A percentile compares a stretch with the other conserved stretches of the same genome.
These are phyloP conservation scores for Sardina pilchardus DNA, from an alignment of 2,113 vertebrate species.

Conservation along the genomic window DNA sequence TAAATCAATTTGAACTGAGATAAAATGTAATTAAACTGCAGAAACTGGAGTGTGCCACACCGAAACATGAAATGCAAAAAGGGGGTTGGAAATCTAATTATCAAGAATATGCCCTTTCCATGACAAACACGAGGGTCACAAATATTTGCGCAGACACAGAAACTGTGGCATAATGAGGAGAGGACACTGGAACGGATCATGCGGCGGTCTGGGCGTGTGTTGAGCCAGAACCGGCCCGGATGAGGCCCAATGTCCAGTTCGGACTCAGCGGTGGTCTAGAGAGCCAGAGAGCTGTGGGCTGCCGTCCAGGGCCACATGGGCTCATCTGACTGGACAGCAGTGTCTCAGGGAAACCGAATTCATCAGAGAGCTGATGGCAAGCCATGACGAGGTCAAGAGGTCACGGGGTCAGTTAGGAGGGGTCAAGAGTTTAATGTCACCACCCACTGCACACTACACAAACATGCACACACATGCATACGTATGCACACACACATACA, in stretches of 20 bases:
- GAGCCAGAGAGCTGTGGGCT: not conserved
- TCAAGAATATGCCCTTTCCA: constrained; percentile 5
- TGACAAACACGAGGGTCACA: not conserved
- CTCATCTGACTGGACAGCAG: not conserved
- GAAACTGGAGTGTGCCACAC: not conserved
- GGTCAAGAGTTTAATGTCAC: constrained; percentile 1
- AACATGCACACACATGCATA: not conserved
- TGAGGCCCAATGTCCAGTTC: not conserved
- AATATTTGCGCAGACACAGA: not conserved
- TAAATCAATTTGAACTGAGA: constrained; percentile 9
- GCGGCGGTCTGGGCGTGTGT: not conserved
- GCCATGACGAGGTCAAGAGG: not conserved
- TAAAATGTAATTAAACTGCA: constrained; percentile 10
- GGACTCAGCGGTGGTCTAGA: not conserved
- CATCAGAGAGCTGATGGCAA: not conserved
- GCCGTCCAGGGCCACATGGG: not conserved
- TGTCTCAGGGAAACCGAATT: too few species aligned
- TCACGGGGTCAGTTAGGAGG: not conserved
- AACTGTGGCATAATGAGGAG: not conserved
- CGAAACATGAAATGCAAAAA: not conserved
- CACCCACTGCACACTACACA: not conserved
- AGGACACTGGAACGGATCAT: not conserved
- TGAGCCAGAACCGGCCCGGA: not conserved
- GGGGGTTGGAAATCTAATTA: not conserved
- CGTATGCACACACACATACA: constrained; percentile 19